A percentile compares a stretch with the other conserved stretches of the same genome.
phyloP scores from a whole-genome alignment of 2,888 invertebrate species.

The Sinopyrophorus schimmeli region DNA sequence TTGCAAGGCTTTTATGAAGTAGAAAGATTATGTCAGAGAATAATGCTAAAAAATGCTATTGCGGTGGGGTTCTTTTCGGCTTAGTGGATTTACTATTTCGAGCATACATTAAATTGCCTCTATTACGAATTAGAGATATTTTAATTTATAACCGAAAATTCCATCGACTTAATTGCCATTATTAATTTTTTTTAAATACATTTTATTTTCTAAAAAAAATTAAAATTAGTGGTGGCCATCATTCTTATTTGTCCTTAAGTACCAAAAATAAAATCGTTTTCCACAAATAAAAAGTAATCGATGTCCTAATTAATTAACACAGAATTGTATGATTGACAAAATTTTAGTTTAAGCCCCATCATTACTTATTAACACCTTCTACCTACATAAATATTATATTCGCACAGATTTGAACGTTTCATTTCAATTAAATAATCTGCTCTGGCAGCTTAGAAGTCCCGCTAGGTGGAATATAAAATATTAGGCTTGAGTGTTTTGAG shows the following conservation, averaged over 20 bases:
- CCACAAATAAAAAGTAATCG: too few relatives aligned
- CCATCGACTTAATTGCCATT: background rate
- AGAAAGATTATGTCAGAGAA: conserved; percentile 13
- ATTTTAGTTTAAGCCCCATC: too few relatives aligned
- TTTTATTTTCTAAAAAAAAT: background rate
- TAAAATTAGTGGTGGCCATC: background rate
- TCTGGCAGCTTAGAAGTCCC: conserved; percentile 31
- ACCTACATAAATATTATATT: conserved; percentile 16
- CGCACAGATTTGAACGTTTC: conserved; percentile 30
- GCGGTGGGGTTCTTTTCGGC: background rate
- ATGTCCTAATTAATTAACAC: too few relatives aligned
- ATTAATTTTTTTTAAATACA: background rate
- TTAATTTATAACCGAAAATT: background rate
- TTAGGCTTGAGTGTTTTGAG: too few relatives aligned
- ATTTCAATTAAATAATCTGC: conserved; percentile 38
- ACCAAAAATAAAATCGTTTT: conserved; percentile 13
- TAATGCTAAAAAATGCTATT: conserved; percentile 18
- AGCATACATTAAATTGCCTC: too few relatives aligned
- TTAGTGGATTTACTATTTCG: conserved; percentile 2
- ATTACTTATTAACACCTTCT: too few relatives aligned
- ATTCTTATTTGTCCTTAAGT: too few relatives aligned
- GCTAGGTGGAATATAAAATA: conserved; percentile 33
- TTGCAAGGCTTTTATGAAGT: conserved; percentile 10
- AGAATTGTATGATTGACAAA: too few relatives aligned
- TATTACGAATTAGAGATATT: background rate